phyloP scores from a whole-genome alignment of 2,888 invertebrate genomes.

The Leptopilina syphax region DNA sequence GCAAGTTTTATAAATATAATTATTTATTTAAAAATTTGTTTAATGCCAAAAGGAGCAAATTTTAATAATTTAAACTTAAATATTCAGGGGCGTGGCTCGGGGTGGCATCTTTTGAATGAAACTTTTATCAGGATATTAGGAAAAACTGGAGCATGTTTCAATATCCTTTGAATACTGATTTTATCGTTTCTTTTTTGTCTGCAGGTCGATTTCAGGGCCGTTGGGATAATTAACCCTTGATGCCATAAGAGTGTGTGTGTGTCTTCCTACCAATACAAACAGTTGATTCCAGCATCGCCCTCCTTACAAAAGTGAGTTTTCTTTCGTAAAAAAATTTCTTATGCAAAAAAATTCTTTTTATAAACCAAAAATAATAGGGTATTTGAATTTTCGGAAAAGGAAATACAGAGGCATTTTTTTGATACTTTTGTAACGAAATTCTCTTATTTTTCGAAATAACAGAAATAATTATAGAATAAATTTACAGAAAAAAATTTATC shows the following conservation, averaged over 20 bases:
- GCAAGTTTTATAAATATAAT: neutral
- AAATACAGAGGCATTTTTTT: no score
- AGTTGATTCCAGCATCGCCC: constrained; percentile 52
- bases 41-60: neutral
- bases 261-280: constrained; percentile 50
- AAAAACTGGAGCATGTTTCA: constrained; percentile 59
- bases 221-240: constrained; percentile 62
- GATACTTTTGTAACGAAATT: no score
- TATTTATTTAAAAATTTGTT: neutral
- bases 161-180: constrained; percentile 49
- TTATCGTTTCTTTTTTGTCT: constrained; percentile 57
- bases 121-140: constrained; percentile 71
- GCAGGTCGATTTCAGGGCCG: constrained; percentile 56
- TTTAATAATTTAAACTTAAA: constrained; percentile 37
- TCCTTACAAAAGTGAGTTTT: constrained; percentile 19
- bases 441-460: no score
- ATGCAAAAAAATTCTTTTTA: no score
- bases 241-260: constrained; percentile 48
- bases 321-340: no score
- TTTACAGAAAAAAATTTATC: no score
- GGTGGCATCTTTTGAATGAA: constrained; percentile 74
- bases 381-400: no score
- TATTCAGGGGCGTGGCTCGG: constrained; percentile 70
- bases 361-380: no score
- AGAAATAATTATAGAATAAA: no score